Evolutionary conservation across 1,140 invertebrate species (phyloP), one percentile per base, ranked within the genome.

Genomic region (Himalopsyche phryganea): DNA sequence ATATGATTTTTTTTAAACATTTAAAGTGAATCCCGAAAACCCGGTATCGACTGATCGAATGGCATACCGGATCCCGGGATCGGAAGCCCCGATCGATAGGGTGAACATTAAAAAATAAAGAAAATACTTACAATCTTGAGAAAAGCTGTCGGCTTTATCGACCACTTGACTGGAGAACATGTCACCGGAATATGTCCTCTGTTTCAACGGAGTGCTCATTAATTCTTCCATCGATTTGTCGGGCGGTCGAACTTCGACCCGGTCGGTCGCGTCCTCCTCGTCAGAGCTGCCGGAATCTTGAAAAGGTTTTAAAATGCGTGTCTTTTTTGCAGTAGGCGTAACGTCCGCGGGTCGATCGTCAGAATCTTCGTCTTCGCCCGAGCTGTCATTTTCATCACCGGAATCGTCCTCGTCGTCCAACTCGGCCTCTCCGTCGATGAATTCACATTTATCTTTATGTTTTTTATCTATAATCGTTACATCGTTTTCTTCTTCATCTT

Each of bases 331-430:
- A 28, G 59, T 60, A 23, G 67, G 62, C 10, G 61, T 59, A 17
- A 66, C 50, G 15, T 68, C 60, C 17, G 65, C 45, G 17, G 67
- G 61, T 49, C 74, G 67, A 38, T 74, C 71, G 55, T 72, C 63
- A 4, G 72, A 67, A 47, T 69, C 66, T 56, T 72, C 69, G 7
- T 72, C 58, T 51, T 70, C 54, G 51, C 61, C 58, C 20, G 67
- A 57, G 49, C 68, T 58, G 9, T 68, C 59, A 50, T 68, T 58
- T 11, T 48, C 50, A 55, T 67, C 48, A 54, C 47, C 49, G 48
- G 63, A 57, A 48, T 72, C 73, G 60, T 74, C 58, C 44, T 71
- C 70, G 42, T 72, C 77, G 49, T 72, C 73, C 46, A 77, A 71
- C 55, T 76, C 72, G 54, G 75, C 57, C 59, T 72, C 69, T 62